Percentiles rank a stretch among this genome's conserved stretches.
phyloP scores from a whole-genome alignment of 35 echinoderm and acorn worm genomes.

The Strongylocentrotus purpuratus region DNA sequence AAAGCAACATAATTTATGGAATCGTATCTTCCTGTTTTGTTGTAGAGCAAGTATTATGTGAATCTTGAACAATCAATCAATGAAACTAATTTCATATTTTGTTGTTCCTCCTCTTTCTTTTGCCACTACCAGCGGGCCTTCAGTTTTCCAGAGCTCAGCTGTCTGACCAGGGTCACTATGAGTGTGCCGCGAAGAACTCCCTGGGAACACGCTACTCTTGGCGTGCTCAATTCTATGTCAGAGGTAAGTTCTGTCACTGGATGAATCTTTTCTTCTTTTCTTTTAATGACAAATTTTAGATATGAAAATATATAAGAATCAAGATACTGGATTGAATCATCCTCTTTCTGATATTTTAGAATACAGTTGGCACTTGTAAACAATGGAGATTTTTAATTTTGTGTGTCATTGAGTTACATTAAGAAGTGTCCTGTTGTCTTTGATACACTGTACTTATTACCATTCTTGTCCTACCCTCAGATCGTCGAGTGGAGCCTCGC shows the following conservation, averaged over 20 bases:
- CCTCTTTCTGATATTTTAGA: too few relatives aligned
- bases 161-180: slow-evolving; percentile 75
- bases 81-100: background rate
- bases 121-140: slow-evolving; percentile 38
- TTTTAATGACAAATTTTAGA: too few relatives aligned
- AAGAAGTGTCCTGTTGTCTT: background rate
- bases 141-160: slow-evolving; percentile 39
- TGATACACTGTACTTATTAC: background rate
- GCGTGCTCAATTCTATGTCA: slow-evolving; percentile 71
- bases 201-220: slow-evolving; percentile 77
- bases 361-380: too few relatives aligned
- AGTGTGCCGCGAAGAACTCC: slow-evolving; percentile 77
- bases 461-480: slow-evolving; percentile 52
- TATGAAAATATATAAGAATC: too few relatives aligned
- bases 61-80: background rate
- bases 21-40: background rate
- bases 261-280: background rate
- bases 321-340: too few relatives aligned
- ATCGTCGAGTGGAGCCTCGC: slow-evolving; percentile 66
- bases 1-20: background rate
- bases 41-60: background rate
- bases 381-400: too few relatives aligned
- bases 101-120: slow-evolving; percentile 40
- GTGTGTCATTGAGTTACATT: too few relatives aligned
- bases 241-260: slow-evolving; percentile 53